Base-by-base conservation (phyloP, 2,113 vertebrate species). In the Notothenia rossii region DNA sequence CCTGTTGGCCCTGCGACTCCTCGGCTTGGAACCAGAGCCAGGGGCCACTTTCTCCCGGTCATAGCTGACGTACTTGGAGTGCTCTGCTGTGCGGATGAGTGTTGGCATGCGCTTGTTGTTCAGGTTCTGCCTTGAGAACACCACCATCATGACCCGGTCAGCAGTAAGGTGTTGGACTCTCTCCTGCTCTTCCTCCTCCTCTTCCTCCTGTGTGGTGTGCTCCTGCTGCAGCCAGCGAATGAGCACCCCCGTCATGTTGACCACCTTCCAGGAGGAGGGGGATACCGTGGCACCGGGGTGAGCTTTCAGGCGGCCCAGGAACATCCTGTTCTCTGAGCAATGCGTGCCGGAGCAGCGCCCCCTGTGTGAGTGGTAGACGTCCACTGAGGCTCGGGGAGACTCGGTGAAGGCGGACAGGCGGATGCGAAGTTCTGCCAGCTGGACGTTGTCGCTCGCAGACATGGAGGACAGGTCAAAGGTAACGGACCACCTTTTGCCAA, bases 401-500 rank as follows among this genome's bases (percentile, higher is more conserved):
- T 81, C 36, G 1, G 90, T 48, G 66, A 92, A 92, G 14, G 79
- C 59, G 0, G 93, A 94, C 17, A 96, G 88, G 11, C 55, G 95
- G 72, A 98, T 59, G 0, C 92, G 95, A 29, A 98, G 94, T 85
- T 98, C 94, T 0, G 96, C 95, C 81, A 95, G 90, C 1, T 93
- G 95, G 75, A 98, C 85, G 15, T 93, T 88, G 63, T 96, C 96
- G 25, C 85, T 92, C 17, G 89, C 60, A 49, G 95, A 94, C 9
- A 97, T 93, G 51, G 96, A 95, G 54, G 96, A 96, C 93, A 96
- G 82, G 93, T 98, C 96, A 63, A 98, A 97, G 51, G 94, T 95
- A 69, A 98, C 67, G 0, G 90, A 93, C 95, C 96, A 97, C 61
- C 77, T 95, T 12, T 94, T 91, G 18, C 93, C 93, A 4, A 75